A percentile compares a stretch with the other conserved stretches of the same genome.
phyloP scores from a whole-genome alignment of 2,888 invertebrate genomes.

The Marasmarcha lunaedactyla region DNA sequence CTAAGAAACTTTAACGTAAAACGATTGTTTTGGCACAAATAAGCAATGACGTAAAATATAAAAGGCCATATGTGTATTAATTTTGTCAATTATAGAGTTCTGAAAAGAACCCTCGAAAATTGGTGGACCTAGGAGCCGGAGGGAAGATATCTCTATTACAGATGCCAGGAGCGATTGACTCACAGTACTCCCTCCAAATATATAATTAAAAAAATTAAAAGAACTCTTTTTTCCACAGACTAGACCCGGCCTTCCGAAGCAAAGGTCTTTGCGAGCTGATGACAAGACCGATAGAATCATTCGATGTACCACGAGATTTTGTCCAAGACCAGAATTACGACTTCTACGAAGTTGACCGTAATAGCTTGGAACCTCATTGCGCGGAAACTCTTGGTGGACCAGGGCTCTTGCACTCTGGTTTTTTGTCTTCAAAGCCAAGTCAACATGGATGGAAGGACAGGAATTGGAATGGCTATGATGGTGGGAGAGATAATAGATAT shows the following conservation, averaged over 20 bases:
- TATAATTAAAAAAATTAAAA: too few relatives aligned
- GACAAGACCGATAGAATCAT: conserved; percentile 76
- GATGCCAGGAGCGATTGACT: too few relatives aligned
- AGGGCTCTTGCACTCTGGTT: conserved; percentile 55
- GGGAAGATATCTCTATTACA: too few relatives aligned
- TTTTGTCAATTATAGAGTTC: too few relatives aligned
- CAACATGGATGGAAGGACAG: conserved; percentile 16
- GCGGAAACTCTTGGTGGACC: conserved; percentile 44
- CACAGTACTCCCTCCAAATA: too few relatives aligned
- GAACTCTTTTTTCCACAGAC: conserved; percentile 33
- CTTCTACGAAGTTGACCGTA: conserved; percentile 82
- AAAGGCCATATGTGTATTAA: too few relatives aligned
- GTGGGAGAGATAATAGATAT: conserved; percentile 7
- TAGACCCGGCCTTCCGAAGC: conserved; percentile 76
- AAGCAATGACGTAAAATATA: too few relatives aligned
- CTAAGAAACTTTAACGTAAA: too few relatives aligned
- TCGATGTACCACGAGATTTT: conserved; percentile 73
- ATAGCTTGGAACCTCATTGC: conserved; percentile 74
- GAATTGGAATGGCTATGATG: conserved; percentile 5
- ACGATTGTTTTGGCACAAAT: too few relatives aligned
- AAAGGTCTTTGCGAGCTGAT: conserved; percentile 84
- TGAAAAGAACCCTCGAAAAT: too few relatives aligned
- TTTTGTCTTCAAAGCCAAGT: conserved; percentile 42
- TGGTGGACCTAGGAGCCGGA: too few relatives aligned
- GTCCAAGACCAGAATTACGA: conserved; percentile 80